Percentiles rank a stretch among this genome's conserved stretches.
These are phyloP conservation scores for Agrilus cyanescens DNA, from an alignment of 2,888 invertebrate species.

Conservation along the genomic window DNA sequence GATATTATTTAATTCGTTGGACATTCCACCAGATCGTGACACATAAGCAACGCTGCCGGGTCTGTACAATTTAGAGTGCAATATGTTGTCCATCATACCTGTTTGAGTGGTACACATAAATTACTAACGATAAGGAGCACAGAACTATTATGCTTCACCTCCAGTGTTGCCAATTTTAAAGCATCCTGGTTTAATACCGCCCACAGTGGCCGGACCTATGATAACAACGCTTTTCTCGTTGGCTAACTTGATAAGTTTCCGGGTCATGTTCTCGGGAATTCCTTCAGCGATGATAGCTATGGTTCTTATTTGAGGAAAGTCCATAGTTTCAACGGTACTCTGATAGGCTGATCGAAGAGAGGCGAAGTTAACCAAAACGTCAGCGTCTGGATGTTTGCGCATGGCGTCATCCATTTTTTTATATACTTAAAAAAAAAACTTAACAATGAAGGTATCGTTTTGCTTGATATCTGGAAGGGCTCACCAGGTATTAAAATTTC, in stretches of 20 bases:
- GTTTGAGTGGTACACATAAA: neutral
- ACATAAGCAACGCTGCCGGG: constrained; percentile 97
- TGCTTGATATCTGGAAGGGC: constrained; percentile 29
- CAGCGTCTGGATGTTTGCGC: constrained; percentile 86
- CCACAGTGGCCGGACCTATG: constrained; percentile 80
- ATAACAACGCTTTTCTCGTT: constrained; percentile 52
- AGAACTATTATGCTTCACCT: constrained; percentile 38
- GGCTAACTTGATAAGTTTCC: constrained; percentile 79
- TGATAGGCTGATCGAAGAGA: constrained; percentile 96
- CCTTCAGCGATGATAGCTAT: constrained; percentile 99
- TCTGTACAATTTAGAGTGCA: constrained; percentile 92
- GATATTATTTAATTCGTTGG: constrained; percentile 97
- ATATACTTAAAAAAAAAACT: constrained; percentile 49
- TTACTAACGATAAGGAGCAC: neutral
- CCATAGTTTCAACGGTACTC: constrained; percentile 88
- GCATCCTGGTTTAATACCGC: constrained; percentile 96
- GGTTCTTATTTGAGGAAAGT: constrained; percentile 86
- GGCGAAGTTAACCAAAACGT: constrained; percentile 94
- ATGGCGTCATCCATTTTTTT: constrained; percentile 96
- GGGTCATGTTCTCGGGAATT: constrained; percentile 96
- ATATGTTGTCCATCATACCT: constrained; percentile 94
- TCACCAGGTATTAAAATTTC: constrained; percentile 70
- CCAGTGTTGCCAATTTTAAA: constrained; percentile 99
- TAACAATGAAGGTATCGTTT: no score
- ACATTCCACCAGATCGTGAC: constrained; percentile 98